Evolutionary conservation across 2,113 vertebrate species (phyloP).

Genomic region (Boleophthalmus pectinirostris): DNA sequence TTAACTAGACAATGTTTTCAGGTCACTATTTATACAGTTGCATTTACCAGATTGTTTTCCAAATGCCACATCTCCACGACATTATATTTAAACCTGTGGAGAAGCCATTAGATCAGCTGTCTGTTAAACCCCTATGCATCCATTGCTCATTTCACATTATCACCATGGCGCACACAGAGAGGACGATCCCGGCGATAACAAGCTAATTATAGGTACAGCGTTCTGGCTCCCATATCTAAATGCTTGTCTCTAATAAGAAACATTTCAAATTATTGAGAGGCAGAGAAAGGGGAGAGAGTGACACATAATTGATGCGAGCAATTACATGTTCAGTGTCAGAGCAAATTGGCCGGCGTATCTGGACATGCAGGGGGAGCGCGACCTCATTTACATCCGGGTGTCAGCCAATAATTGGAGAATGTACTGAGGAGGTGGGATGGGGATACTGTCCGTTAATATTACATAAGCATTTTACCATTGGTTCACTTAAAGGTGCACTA

Average conservation of each 20-base stretch:
- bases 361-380: conserved; percentile 71
- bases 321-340: conserved; percentile 78
- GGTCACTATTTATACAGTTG: background rate
- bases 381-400: conserved; percentile 77
- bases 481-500: conserved; percentile 2
- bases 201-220: conserved; percentile 78
- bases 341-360: conserved; percentile 79
- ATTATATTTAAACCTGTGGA: conserved; percentile 31
- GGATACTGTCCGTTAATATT: conserved; percentile 44
- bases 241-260: conserved; percentile 75
- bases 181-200: conserved; percentile 66
- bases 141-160: conserved; percentile 49
- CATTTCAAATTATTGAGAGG: conserved; percentile 74
- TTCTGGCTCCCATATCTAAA: conserved; percentile 73
- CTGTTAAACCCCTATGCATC: conserved; percentile 24
- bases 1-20: background rate
- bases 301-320: conserved; percentile 78
- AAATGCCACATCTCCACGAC: conserved; percentile 11
- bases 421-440: conserved; percentile 65
- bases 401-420: conserved; percentile 76
- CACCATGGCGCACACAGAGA: conserved; percentile 26
- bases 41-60: background rate
- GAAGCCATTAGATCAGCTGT: conserved; percentile 35
- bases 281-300: conserved; percentile 56
- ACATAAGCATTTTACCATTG: conserved; percentile 46